Conservation (phyloP, 1,140 invertebrate genomes). For the Maconellicoccus hirsutus region DNA sequence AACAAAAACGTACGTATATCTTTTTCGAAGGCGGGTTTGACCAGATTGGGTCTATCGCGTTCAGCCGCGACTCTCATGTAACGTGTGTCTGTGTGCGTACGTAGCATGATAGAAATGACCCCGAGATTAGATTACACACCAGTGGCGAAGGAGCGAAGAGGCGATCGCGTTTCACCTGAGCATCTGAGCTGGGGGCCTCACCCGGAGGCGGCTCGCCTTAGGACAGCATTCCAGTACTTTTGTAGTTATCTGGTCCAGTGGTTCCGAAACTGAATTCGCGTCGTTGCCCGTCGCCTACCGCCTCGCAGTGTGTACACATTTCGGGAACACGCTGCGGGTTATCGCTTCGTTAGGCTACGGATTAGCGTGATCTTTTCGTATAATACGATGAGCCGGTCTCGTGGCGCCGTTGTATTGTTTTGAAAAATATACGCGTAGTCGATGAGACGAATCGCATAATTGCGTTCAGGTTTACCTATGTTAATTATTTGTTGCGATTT, state of each 20-base stretch:
- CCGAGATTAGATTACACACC: conserved; percentile 19
- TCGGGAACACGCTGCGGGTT: no score
- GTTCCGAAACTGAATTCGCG: conserved; percentile 13
- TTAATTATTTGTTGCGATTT: no score
- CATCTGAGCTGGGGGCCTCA: conserved; percentile 17
- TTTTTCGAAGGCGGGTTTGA: conserved; percentile 18
- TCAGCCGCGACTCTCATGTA: not conserved
- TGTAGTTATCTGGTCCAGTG: conserved; percentile 18
- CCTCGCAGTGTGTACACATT: no score
- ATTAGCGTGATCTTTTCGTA: no score
- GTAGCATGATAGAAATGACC: conserved; percentile 18
- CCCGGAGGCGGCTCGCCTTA: conserved; percentile 20
- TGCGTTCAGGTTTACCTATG: no score
- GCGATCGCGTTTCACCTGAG: conserved; percentile 18
- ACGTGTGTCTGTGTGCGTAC: not conserved
- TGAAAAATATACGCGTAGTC: no score
- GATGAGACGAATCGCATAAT: no score
- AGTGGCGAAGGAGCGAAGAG: conserved; percentile 4
- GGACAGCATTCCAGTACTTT: conserved; percentile 22
- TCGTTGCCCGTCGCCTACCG: not conserved
- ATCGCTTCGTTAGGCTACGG: no score
- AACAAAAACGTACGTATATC: conserved; percentile 18
- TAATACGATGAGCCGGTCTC: no score
- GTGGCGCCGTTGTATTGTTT: no score
- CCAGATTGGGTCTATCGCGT: conserved; percentile 18